Conservation (phyloP, 2,797 vertebrate genomes). For the Microchirus variegatus region DNA sequence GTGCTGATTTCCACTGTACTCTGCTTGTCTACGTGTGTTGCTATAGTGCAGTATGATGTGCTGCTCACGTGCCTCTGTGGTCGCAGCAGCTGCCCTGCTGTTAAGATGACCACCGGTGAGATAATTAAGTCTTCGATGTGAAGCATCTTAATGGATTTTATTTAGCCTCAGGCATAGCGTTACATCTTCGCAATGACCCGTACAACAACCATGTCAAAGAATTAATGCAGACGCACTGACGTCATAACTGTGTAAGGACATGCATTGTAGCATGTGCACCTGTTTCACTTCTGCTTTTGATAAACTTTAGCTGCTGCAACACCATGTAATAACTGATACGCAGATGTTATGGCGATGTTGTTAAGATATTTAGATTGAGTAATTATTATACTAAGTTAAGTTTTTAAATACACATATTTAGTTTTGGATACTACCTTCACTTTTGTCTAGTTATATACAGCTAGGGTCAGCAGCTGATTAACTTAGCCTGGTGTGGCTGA, state of each 20-base stretch:
- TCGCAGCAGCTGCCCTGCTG: constrained; percentile 18
- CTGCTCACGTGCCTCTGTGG: constrained; percentile 30
- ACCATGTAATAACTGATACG: no score
- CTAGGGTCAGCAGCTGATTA: no score
- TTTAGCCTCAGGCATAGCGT: constrained; percentile 42
- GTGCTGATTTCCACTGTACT: constrained; percentile 43
- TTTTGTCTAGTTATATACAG: no score
- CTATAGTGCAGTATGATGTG: constrained; percentile 28
- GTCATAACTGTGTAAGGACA: background rate
- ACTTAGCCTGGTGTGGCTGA: no score
- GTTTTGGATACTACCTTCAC: no score
- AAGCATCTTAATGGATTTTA: constrained; percentile 48
- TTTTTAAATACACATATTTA: no score
- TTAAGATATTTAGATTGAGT: no score
- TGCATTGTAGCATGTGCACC: background rate
- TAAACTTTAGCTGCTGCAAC: no score
- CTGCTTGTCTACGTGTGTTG: constrained; percentile 21
- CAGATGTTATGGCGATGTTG: no score
- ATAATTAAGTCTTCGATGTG: constrained; percentile 52
- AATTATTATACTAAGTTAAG: no score
- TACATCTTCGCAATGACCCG: constrained; percentile 32
- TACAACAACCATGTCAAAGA: constrained; percentile 33
- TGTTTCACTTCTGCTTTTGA: no score
- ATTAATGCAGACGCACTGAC: constrained; percentile 15
- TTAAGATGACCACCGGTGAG: constrained; percentile 29